phyloP scores from a whole-genome alignment of 2,113 vertebrate species.

The cat (Felis catus) region F.catus_Fca126_mat1.0 CM031411.1:5799001-5799500 shows the following conservation, averaged over 20 bases:
- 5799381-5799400: background rate
- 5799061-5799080: no score
- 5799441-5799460: no score
- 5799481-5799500: no score
- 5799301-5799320: background rate
- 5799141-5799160: no score
- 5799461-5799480: no score
- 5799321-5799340: background rate
- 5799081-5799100: no score
- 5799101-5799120: no score
- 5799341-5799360: background rate
- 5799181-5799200: background rate
- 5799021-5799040: no score
- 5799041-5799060: no score
- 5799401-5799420: background rate
- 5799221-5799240: background rate
- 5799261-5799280: background rate
- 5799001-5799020: no score
- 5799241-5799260: background rate
- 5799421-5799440: no score
- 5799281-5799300: background rate
- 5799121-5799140: no score
- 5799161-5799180: background rate
- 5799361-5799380: background rate
- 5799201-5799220: background rate